Conservation (phyloP, 2,113 vertebrate species). For the Myrmecobius fasciatus region DNA sequence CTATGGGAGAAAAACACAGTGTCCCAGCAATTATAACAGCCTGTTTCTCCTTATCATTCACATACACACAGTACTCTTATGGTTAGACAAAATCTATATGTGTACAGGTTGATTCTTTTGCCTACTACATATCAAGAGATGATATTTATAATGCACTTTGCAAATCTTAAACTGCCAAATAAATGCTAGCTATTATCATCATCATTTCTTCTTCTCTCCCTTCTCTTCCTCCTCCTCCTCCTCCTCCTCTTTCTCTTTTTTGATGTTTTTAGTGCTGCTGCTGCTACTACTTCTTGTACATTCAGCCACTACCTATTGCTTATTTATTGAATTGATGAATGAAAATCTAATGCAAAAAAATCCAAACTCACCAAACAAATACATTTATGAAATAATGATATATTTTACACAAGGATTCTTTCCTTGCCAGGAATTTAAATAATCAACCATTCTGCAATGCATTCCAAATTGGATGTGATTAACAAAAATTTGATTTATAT, state of each 20-base stretch:
- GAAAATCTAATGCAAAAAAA: not conserved
- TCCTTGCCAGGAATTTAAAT: conserved; percentile 49
- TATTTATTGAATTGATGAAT: not conserved
- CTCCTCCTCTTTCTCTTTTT: not conserved
- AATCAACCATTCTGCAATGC: not conserved
- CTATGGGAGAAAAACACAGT: not conserved
- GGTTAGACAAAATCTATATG: not conserved
- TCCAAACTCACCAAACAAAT: not conserved
- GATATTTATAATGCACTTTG: not conserved
- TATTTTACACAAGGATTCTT: conserved; percentile 44
- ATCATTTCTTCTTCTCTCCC: not conserved
- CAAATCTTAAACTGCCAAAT: not conserved
- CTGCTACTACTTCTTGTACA: not conserved
- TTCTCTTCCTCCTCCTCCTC: not conserved
- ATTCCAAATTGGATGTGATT: conserved; percentile 32
- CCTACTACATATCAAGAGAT: not conserved
- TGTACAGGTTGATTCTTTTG: not conserved
- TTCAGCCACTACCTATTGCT: not conserved
- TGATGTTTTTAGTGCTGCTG: not conserved
- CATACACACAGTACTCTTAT: not conserved
- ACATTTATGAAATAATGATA: not conserved
- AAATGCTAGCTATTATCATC: not conserved
- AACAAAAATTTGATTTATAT: conserved; percentile 40
- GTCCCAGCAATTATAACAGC: not conserved
- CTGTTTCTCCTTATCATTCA: not conserved